phyloP scores from a whole-genome alignment of 2,113 vertebrate genomes.

The Centropus unirufus region DNA sequence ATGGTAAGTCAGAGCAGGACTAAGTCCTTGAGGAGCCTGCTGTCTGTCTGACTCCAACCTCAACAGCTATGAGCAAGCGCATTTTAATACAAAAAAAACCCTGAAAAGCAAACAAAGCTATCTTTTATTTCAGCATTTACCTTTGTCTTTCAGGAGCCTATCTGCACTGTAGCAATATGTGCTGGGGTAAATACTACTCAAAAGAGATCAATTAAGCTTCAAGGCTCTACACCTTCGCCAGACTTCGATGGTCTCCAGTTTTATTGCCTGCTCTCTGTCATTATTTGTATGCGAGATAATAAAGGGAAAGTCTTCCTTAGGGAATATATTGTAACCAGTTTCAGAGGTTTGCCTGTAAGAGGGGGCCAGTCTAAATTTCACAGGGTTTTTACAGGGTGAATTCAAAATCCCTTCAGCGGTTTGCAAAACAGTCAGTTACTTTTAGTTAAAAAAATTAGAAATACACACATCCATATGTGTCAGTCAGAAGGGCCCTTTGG shows the following conservation, averaged over 20 bases:
- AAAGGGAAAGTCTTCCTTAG: background rate
- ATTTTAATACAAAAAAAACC: background rate
- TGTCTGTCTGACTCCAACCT: background rate
- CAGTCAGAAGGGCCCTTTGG: background rate
- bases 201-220: constrained; percentile 1
- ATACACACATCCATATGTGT: background rate
- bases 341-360: background rate
- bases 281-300: background rate
- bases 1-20: background rate
- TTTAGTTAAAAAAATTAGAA: background rate
- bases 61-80: background rate
- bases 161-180: background rate
- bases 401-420: background rate
- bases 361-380: background rate
- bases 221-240: background rate
- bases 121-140: background rate
- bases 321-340: background rate
- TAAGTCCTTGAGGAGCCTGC: background rate
- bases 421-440: background rate
- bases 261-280: background rate
- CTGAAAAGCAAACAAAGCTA: background rate
- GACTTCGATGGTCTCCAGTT: background rate
- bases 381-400: background rate
- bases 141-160: background rate
- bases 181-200: background rate